phyloP scores from a whole-genome alignment of 2,888 invertebrate genomes.

The Campoletis raptor region DNA sequence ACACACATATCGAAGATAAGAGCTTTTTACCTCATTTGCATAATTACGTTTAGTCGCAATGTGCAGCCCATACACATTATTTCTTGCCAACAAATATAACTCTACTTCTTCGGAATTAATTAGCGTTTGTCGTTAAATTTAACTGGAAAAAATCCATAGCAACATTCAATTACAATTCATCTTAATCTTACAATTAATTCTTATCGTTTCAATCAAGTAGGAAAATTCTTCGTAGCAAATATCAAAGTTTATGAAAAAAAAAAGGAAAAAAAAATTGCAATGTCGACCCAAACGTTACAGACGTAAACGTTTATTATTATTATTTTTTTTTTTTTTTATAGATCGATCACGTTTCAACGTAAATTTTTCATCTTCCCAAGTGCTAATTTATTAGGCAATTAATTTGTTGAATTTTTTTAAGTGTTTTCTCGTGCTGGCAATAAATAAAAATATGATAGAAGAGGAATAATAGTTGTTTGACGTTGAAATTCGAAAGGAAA shows the following conservation, averaged over 20 bases:
- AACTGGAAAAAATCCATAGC: not conserved
- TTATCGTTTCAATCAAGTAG: not conserved
- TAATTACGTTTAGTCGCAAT: conserved; percentile 15
- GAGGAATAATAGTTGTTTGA: not conserved
- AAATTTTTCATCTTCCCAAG: not conserved
- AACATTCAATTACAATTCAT: not conserved
- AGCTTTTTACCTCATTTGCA: conserved; percentile 10
- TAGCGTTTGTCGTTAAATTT: not conserved
- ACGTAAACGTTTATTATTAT: no score
- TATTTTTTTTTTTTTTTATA: not conserved
- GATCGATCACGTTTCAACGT: not conserved
- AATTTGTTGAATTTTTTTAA: not conserved
- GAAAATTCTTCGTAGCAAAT: not conserved
- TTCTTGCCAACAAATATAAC: not conserved
- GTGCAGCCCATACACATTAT: not conserved
- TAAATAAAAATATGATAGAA: not conserved
- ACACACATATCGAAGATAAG: conserved; percentile 15
- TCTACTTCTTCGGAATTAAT: conserved; percentile 1
- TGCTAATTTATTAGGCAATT: not conserved
- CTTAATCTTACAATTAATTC: not conserved
- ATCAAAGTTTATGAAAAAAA: not conserved
- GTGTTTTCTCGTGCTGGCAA: not conserved
- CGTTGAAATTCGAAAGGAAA: conserved; percentile 1
- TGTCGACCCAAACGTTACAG: no score
- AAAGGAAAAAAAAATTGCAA: not conserved